A percentile compares a stretch with the other conserved stretches of the same genome.
These are phyloP conservation scores for Cuculus canorus DNA, from an alignment of 2,797 vertebrate species.

Conservation along the genomic window DNA sequence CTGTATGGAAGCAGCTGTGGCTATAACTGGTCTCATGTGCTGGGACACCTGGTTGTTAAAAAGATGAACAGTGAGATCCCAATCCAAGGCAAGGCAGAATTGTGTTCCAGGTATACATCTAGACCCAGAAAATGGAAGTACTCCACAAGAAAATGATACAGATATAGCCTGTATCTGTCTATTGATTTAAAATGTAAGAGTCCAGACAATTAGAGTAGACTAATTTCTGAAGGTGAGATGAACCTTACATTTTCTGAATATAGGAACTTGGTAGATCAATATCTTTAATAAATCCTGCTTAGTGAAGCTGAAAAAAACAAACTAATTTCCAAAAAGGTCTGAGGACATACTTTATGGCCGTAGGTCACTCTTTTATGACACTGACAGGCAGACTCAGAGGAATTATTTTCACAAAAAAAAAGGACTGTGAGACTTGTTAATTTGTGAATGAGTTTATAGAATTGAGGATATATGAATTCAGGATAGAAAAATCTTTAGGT, in stretches of 20 bases:
- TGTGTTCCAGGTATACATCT: background rate
- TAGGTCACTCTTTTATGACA: background rate
- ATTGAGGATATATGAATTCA: background rate
- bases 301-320: background rate
- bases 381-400: background rate
- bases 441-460: background rate
- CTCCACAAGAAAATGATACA: background rate
- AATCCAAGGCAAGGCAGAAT: background rate
- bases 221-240: background rate
- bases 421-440: background rate
- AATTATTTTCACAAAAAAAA: background rate
- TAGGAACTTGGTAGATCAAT: background rate
- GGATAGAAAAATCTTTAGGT: background rate
- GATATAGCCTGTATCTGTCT: background rate
- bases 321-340: background rate
- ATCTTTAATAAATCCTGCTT: background rate
- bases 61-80: background rate
- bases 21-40: background rate
- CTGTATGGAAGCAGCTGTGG: background rate
- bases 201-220: background rate
- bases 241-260: background rate
- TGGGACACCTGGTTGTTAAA: background rate
- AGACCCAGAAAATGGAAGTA: background rate
- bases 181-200: background rate
- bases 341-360: background rate